Base-by-base conservation (phyloP, 2,888 invertebrate genomes). In the Nomada flava region DNA sequence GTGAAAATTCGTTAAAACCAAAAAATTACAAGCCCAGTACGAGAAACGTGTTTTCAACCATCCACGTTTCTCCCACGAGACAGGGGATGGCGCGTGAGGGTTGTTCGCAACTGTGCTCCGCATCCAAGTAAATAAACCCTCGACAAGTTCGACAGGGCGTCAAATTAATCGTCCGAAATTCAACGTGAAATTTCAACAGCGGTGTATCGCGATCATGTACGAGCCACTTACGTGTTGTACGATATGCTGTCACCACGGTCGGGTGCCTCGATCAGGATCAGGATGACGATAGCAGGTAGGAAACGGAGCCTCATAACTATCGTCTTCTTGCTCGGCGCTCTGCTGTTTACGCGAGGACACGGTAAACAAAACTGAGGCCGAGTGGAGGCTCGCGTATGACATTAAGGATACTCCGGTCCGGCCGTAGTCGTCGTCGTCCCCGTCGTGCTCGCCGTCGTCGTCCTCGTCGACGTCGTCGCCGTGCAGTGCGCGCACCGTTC, bases 141-240 rank as follows among this genome's bases (percentile, higher is more conserved):
- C 15, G 13, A 23, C 57, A 20, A 47, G 52, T 53, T 7, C 29
- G 20, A 44, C 26, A 1, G n/a, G 23, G n/a, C 10, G 5, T 20
- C 10, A 55, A 20, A n/a, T 55, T 2, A 20, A 55, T 11, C 23
- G 36, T 55, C 0, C 26, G n/a, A 11, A 10, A 9, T 18, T 18
- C 2, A 29, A 18, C 42, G 36, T 23, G 36, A 29, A 44, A 11
- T 36, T 3, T 0, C 20, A n/a, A 13, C 2, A 57, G 55, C n/a
- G 36, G 10, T 15, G 15, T 7, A 36, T 26, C 10, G 15, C 15
- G 11, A 18, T 50, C 18, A 20, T 57, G 36, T 4, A 5, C 18
- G n/a, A 9, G 15, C 26, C 70, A 91, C 93, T 92, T 92, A 93
- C 93, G 91, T 91, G 79, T 90, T 90, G 84, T 89, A 88, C 59